These are phyloP conservation scores for Chloroclystis v-ata DNA, from an alignment of 2,888 invertebrate genomes.

Conservation along the genomic window DNA sequence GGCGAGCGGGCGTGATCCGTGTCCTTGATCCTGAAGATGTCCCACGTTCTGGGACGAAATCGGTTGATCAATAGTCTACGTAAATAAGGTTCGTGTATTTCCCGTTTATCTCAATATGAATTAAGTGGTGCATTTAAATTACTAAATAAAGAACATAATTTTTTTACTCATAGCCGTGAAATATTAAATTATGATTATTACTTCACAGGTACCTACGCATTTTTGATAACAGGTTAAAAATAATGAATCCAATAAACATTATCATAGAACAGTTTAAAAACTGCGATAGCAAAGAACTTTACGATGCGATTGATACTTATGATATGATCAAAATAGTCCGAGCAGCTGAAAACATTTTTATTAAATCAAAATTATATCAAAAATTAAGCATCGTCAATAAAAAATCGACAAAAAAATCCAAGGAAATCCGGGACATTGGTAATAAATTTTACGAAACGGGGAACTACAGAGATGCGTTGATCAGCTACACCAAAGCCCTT, in stretches of 20 bases:
- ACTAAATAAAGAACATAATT: too few relatives aligned
- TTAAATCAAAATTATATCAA: not conserved
- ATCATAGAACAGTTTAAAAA: not conserved
- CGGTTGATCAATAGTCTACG: too few relatives aligned
- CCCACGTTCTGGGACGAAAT: too few relatives aligned
- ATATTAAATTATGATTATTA: too few relatives aligned
- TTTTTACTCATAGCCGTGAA: too few relatives aligned
- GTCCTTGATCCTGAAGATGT: too few relatives aligned
- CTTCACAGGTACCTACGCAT: too few relatives aligned
- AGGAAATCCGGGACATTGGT: not conserved
- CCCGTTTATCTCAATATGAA: too few relatives aligned
- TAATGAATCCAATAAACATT: not conserved
- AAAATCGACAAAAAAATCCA: not conserved
- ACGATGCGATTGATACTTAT: constrained; percentile 1
- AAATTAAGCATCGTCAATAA: not conserved
- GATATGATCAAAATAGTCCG: not conserved
- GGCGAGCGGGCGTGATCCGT: too few relatives aligned
- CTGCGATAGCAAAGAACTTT: not conserved
- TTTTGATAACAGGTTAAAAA: too few relatives aligned
- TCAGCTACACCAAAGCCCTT: constrained; percentile 7
- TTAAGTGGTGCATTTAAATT: too few relatives aligned
- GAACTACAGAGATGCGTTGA: not conserved
- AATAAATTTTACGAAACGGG: not conserved
- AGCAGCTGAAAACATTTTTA: not conserved
- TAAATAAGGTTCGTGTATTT: too few relatives aligned